Base-by-base conservation (phyloP, 2,113 vertebrate genomes). In the Deroptyus accipitrinus region DNA sequence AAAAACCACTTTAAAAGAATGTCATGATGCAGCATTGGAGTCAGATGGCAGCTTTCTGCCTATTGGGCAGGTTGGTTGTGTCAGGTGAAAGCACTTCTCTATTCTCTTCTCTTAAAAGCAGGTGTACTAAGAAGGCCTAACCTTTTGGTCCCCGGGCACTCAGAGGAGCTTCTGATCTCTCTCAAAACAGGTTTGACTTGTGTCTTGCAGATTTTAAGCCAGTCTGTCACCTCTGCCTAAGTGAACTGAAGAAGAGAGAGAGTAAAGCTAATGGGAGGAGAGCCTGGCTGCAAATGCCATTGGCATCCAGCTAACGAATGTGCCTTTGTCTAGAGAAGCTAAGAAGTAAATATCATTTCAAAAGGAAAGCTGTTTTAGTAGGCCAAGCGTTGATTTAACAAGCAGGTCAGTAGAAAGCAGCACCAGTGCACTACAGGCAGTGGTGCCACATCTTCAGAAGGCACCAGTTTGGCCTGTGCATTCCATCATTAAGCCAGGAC, bases 401-500 rank as follows among this genome's bases (percentile, higher is more conserved):
- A n/a, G 3, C 8, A 42, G 8, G 3, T 33, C 15, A 7, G 41
- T 59, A 68, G 41, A 25, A 51, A 30, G 25, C 14, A 37, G 10
- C 25, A 52, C 13, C 30, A 20, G 33, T 25, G 17, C 28, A 22
- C 28, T 55, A 11, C 16, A 12, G 33, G 39, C 24, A 44, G 37
- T 2, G 2, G 0, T 68, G 17, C 2, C 62, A 30, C 13, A 11
- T 5, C 20, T 73, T 68, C 25, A 76, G 30, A 83, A 73, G 10
- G 11, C 18, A 73, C 5, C 6, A 6, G 1, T 57, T 54, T 66
- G 30, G 27, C 74, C 24, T 2, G 0, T 20, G 4, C 19, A 7
- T 62, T 87, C 25, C 19, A 15, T 23, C 39, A 46, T 46, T 57
- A 55, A 39, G 24, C 24, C 6, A 28, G 15, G 18, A 15, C 30